Percentiles rank a stretch among this genome's conserved stretches.
Conservation (phyloP, 2,113 vertebrate species). For the Chionomys nivalis region DNA sequence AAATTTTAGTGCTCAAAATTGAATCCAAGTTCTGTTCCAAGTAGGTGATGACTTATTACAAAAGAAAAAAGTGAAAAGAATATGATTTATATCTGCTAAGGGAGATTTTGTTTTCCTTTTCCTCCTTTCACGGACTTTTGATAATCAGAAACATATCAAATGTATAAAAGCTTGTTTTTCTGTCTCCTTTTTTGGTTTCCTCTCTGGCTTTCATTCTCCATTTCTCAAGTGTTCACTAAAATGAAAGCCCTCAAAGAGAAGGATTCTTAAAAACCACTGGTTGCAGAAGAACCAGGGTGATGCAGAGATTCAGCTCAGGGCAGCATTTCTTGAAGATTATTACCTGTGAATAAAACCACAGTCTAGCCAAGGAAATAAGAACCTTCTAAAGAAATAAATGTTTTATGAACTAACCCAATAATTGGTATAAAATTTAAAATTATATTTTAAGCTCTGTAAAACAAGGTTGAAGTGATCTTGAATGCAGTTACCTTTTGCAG, state of each 20-base stretch:
- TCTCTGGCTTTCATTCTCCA: slow-evolving; percentile 30
- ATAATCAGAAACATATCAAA: slow-evolving; percentile 65
- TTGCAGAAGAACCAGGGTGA: slow-evolving; percentile 28
- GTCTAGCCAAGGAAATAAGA: slow-evolving; percentile 30
- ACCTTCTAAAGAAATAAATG: slow-evolving; percentile 17
- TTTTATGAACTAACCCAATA: slow-evolving; percentile 64
- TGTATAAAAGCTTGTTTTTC: slow-evolving; percentile 37
- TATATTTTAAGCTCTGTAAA: slow-evolving; percentile 55
- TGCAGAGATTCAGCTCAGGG: slow-evolving; percentile 35
- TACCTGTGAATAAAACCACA: slow-evolving; percentile 10
- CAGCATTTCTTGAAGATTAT: slow-evolving; percentile 33
- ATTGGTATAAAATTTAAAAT: slow-evolving; percentile 66
- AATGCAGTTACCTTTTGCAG: slow-evolving; percentile 41
- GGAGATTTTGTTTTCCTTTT: slow-evolving; percentile 45
- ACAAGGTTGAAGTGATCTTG: slow-evolving; percentile 35
- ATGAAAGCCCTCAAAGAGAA: slow-evolving; percentile 56
- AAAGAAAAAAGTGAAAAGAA: slow-evolving; percentile 13
- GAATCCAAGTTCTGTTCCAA: slow-evolving; percentile 26
- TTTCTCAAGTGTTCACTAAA: slow-evolving; percentile 42
- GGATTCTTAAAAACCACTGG: slow-evolving; percentile 17
- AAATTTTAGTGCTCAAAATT: slow-evolving; percentile 61
- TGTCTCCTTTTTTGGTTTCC: slow-evolving; percentile 60
- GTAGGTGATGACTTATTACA: slow-evolving; percentile 58
- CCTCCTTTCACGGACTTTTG: slow-evolving; percentile 56
- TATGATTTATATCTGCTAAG: slow-evolving; percentile 59